phyloP scores from a whole-genome alignment of 2,113 vertebrate species.

The Clarias macrocephalus region DNA sequence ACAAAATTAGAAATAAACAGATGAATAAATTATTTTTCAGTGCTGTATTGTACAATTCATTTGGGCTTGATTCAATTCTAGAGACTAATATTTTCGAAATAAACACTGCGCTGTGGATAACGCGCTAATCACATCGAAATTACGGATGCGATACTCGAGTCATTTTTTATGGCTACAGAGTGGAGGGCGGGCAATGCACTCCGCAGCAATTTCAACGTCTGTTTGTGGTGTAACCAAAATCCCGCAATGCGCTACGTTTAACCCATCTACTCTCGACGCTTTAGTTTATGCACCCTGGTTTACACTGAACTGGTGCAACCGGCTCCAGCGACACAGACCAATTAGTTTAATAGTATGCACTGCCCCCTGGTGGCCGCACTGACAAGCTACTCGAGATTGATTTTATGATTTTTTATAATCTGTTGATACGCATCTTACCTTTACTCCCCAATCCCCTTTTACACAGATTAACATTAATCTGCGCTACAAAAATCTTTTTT shows the following conservation, averaged over 20 bases:
- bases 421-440: background rate
- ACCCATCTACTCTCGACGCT: background rate
- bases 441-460: background rate
- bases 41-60: background rate
- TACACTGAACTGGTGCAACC: background rate
- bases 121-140: background rate
- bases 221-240: background rate
- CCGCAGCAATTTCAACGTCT: too few species aligned
- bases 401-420: too few species aligned
- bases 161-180: too few species aligned
- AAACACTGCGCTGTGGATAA: background rate
- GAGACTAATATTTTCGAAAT: background rate
- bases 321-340: background rate
- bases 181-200: too few species aligned
- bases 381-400: background rate
- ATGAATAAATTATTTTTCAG: background rate
- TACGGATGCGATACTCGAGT: too few species aligned
- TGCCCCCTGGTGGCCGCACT: conserved; percentile 54
- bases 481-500: too few species aligned
- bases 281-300: background rate
- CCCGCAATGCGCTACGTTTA: background rate
- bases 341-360: background rate
- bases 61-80: background rate
- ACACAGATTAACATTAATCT: too few species aligned
- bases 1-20: background rate